phyloP scores from a whole-genome alignment of 2,797 vertebrate species.

The Tenualosa ilisha region DNA sequence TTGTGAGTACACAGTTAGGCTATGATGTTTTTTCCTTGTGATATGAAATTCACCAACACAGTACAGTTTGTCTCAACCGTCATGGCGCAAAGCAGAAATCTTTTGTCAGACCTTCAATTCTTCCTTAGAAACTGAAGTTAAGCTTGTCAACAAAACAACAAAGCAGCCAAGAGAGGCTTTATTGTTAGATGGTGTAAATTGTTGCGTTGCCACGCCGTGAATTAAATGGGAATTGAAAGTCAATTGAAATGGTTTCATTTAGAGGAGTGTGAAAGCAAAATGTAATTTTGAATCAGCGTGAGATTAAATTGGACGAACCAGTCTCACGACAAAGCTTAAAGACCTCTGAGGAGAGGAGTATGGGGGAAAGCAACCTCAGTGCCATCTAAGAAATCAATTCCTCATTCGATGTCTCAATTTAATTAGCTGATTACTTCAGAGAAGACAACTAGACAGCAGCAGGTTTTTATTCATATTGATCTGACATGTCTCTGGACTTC shows the following conservation, averaged over 20 bases:
- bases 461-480: constrained; percentile 52
- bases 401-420: constrained; percentile 49
- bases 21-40: background rate
- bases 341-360: constrained; percentile 35
- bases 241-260: constrained; percentile 41
- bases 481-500: constrained; percentile 39
- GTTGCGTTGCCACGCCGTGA: constrained; percentile 43
- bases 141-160: background rate
- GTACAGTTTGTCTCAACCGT: background rate
- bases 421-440: constrained; percentile 48
- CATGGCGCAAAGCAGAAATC: background rate
- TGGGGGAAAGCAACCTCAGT: constrained; percentile 36
- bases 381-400: constrained; percentile 51
- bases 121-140: background rate
- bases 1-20: background rate
- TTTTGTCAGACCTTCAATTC: background rate
- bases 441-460: constrained; percentile 39
- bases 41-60: background rate
- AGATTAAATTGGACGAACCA: constrained; percentile 48
- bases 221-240: constrained; percentile 34
- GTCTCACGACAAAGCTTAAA: constrained; percentile 38
- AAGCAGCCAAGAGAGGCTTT: background rate
- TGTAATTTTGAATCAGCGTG: constrained; percentile 30
- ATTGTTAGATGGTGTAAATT: constrained; percentile 33
- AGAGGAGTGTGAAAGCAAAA: constrained; percentile 31